phyloP scores from a whole-genome alignment of 1,140 invertebrate genomes.

The Pollicipes pollicipes region DNA sequence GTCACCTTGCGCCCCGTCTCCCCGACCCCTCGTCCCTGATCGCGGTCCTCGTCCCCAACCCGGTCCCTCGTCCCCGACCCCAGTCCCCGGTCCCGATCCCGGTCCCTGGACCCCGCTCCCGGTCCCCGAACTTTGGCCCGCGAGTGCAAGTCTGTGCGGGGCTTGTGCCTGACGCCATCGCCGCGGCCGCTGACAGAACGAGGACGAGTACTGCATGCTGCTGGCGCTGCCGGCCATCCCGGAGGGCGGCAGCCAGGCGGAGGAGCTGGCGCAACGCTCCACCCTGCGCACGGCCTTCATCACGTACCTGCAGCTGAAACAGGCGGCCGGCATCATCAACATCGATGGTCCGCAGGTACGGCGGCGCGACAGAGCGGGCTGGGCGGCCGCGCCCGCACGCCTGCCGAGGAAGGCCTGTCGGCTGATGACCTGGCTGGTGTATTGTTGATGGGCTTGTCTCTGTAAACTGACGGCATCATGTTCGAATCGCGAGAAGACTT shows the following conservation, averaged over 20 bases:
- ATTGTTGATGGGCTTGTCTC: too few relatives aligned
- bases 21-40: too few relatives aligned
- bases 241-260: constrained; percentile 78
- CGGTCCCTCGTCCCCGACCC: too few relatives aligned
- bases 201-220: constrained; percentile 89
- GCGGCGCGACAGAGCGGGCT: constrained; percentile 31
- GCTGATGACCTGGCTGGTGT: not conserved
- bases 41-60: too few relatives aligned
- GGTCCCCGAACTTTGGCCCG: too few relatives aligned
- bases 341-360: constrained; percentile 47
- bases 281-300: constrained; percentile 84
- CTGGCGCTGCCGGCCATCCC: constrained; percentile 86
- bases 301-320: constrained; percentile 85
- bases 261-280: constrained; percentile 77
- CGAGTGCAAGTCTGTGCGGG: too few relatives aligned
- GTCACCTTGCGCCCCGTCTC: too few relatives aligned
- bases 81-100: too few relatives aligned
- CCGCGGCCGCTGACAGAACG: constrained; percentile 51
- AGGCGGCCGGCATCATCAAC: constrained; percentile 94
- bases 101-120: too few relatives aligned
- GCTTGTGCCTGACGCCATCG: too few relatives aligned
- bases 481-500: too few relatives aligned
- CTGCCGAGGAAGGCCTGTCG: not conserved
- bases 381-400: constrained; percentile 41
- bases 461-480: too few relatives aligned